phyloP scores from a whole-genome alignment of 2,113 vertebrate species.

The Halichoerus grypus region DNA sequence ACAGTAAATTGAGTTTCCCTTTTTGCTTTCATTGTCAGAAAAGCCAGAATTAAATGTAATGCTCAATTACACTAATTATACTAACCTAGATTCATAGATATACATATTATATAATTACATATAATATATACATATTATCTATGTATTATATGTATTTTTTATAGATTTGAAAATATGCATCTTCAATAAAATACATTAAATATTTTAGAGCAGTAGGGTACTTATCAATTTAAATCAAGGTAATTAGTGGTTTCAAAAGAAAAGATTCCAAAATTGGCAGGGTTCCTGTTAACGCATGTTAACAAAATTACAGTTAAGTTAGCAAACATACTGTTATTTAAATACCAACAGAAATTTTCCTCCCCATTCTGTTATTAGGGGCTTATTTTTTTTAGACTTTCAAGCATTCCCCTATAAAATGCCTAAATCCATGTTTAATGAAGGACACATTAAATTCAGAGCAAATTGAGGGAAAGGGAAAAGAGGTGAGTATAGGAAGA shows the following conservation, averaged over 20 bases:
- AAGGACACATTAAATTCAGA: conserved; percentile 49
- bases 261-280: not conserved
- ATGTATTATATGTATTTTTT: not conserved
- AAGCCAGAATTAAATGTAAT: conserved; percentile 28
- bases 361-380: not conserved
- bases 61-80: not conserved
- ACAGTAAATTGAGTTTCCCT: not conserved
- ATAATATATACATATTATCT: not conserved
- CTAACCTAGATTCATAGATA: not conserved
- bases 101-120: not conserved
- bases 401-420: not conserved
- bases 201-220: not conserved
- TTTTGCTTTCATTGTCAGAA: conserved; percentile 23
- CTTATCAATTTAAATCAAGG: conserved; percentile 49
- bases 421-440: not conserved
- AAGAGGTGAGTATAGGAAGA: not conserved
- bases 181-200: not conserved
- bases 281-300: not conserved
- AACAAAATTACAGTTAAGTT: conserved; percentile 26
- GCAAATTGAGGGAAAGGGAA: not conserved
- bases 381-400: conserved; percentile 15
- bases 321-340: not conserved
- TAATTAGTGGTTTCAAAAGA: conserved; percentile 24
- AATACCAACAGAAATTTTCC: not conserved
- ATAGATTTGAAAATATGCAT: not conserved